Conservation (phyloP, 2,888 invertebrate genomes). For the Phanerotoma sp. region DNA sequence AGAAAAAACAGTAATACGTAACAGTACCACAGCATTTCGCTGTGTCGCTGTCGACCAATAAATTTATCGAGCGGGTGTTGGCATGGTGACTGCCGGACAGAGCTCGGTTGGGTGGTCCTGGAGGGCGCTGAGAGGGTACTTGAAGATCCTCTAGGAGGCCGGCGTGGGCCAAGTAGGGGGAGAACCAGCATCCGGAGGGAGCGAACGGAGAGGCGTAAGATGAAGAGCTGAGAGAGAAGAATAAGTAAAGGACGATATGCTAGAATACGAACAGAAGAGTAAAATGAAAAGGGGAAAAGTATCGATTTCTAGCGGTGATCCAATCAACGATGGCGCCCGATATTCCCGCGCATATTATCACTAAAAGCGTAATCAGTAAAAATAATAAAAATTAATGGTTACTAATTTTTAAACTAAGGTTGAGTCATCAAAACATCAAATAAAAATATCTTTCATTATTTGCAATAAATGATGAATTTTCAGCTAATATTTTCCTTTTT, state of each 20-base stretch:
- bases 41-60: slow-evolving; percentile 55
- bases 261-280: slow-evolving; percentile 30
- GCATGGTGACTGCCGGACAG: slow-evolving; percentile 58
- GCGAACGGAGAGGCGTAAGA: slow-evolving; percentile 29
- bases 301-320: slow-evolving; percentile 56
- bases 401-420: too few species aligned
- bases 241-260: slow-evolving; percentile 31
- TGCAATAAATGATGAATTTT: too few species aligned
- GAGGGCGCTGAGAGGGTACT: slow-evolving; percentile 55
- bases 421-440: too few species aligned
- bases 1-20: background rate
- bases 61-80: slow-evolving; percentile 58
- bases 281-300: slow-evolving; percentile 36
- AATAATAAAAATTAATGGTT: background rate
- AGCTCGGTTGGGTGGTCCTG: slow-evolving; percentile 53
- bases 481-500: too few species aligned
- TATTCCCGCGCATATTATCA: slow-evolving; percentile 37
- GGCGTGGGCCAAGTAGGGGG: slow-evolving; percentile 54
- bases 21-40: slow-evolving; percentile 29
- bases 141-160: slow-evolving; percentile 56
- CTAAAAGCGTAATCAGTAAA: slow-evolving; percentile 1
- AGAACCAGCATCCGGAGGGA: slow-evolving; percentile 29
- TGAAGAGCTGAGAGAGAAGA: slow-evolving; percentile 23
- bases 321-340: slow-evolving; percentile 56
- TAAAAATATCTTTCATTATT: too few species aligned